These are phyloP conservation scores for Malacoraja senta DNA, from an alignment of 2,797 vertebrate species.

Conservation along the genomic window DNA sequence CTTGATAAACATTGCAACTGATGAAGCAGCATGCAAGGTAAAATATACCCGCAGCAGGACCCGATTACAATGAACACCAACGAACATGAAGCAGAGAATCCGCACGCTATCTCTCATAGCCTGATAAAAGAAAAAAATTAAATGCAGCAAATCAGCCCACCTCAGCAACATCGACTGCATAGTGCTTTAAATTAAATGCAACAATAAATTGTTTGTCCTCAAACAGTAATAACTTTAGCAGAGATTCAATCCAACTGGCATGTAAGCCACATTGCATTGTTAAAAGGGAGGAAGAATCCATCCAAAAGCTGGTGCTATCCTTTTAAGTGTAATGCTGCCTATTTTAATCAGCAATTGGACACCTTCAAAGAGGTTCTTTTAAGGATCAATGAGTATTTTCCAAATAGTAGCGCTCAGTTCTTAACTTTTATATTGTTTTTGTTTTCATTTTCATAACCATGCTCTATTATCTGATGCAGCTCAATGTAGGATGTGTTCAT, in stretches of 20 bases:
- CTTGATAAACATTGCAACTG: background rate
- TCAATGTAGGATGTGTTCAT: too few species aligned
- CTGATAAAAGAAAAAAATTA: too few species aligned
- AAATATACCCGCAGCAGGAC: background rate
- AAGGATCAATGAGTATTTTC: background rate
- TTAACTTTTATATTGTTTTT: background rate
- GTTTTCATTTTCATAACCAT: background rate
- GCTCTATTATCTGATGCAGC: too few species aligned
- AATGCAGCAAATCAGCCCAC: background rate
- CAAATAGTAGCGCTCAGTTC: background rate
- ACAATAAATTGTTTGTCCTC: background rate
- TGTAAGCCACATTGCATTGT: background rate
- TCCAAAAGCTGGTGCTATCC: background rate
- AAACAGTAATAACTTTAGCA: background rate
- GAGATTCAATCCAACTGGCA: background rate
- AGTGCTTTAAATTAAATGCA: background rate
- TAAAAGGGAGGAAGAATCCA: background rate
- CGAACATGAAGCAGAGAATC: too few species aligned
- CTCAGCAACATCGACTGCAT: too few species aligned
- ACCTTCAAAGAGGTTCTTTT: background rate
- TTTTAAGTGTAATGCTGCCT: background rate
- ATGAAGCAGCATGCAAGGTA: background rate
- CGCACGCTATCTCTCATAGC: background rate
- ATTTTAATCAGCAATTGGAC: background rate
- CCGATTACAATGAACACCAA: background rate